Base-by-base conservation (phyloP, 1,140 invertebrate genomes). In the Ips nitidus region DNA sequence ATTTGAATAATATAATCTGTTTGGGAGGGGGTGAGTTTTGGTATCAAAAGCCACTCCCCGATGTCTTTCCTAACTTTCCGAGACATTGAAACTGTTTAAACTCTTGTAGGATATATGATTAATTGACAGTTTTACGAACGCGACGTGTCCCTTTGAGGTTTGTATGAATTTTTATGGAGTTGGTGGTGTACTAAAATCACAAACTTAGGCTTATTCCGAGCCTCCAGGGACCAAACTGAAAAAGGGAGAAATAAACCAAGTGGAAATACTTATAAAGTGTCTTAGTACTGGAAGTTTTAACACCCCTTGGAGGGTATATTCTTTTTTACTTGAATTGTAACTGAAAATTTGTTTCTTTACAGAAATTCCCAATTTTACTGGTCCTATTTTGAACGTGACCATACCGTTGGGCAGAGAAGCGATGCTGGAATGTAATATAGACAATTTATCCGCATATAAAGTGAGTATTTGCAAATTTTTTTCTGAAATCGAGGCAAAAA, bases 341-440 rank as follows among this genome's bases (percentile, higher is more conserved):
- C 22, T 22, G 22, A 22, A 22, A 22, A 22, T 22, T 22, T 22
- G 22, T 22, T 78, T 76, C 84, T 81, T 81, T 88, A 87, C 84
- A 88, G 88, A 88, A 77, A 82, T 83, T 74, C 89, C 89, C 65
- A 85, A 84, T 73, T 88, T 89, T 77, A 85, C 82, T 41, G 83
- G 84, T 67, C 82, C 86, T 40, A 87, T 89, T 70, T 75, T 79
- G 66, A 89, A 89, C 76, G 81, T 87, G 64, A 89, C 87, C 7
- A 82, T 86, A 42, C 82, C 87, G n/a, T 81, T 87, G 4, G 86
- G 87, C 36, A 79, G 87, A 72, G 87, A 88, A 73, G 87, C 86
- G 2, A 80, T 83, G 39, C 79, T 89, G 39, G 83, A 84, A 41
- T 89, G 87, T 71, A 81, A 84, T 7, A 86, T 88, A 38, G 84